Conservation (phyloP, 2,797 vertebrate genomes). For the Cichlasoma orientale region DNA sequence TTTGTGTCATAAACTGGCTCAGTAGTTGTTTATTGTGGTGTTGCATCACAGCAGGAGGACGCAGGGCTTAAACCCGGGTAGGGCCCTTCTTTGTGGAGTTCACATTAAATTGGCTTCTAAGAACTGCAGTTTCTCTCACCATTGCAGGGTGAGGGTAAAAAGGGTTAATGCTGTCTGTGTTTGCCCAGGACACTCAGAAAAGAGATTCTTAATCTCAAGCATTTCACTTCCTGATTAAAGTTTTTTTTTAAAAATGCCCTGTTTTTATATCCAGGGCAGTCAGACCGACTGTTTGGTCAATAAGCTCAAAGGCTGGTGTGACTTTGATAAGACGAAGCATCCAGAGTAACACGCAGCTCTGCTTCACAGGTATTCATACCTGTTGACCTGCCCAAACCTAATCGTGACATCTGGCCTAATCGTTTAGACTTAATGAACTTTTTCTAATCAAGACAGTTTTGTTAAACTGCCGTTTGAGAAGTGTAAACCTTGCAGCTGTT, state of each 20-base stretch:
- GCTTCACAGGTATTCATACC: not conserved
- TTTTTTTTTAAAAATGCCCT: not conserved
- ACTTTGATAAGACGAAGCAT: rapidly evolving
- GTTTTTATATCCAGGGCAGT: not conserved
- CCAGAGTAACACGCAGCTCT: no score
- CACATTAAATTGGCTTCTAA: not conserved
- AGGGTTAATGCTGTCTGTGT: not conserved
- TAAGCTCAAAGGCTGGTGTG: not conserved
- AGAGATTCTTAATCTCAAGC: not conserved
- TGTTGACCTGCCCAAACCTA: not conserved
- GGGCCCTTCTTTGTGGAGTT: not conserved
- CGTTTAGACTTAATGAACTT: not conserved
- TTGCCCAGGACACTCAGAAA: not conserved
- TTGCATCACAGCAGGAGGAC: no score
- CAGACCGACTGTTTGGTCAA: not conserved
- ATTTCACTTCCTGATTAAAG: not conserved
- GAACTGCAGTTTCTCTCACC: not conserved
- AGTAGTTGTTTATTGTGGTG: not conserved
- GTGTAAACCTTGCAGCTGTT: no score
- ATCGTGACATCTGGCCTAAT: not conserved
- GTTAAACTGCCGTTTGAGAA: no score
- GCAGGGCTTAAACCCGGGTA: not conserved
- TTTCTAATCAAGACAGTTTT: no score
- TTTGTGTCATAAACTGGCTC: not conserved
- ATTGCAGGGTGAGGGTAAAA: no score